Percentiles rank a stretch among this genome's conserved stretches.
These are phyloP conservation scores for Hiodon alosoides DNA, from an alignment of 2,113 vertebrate species.

Conservation along the genomic window DNA sequence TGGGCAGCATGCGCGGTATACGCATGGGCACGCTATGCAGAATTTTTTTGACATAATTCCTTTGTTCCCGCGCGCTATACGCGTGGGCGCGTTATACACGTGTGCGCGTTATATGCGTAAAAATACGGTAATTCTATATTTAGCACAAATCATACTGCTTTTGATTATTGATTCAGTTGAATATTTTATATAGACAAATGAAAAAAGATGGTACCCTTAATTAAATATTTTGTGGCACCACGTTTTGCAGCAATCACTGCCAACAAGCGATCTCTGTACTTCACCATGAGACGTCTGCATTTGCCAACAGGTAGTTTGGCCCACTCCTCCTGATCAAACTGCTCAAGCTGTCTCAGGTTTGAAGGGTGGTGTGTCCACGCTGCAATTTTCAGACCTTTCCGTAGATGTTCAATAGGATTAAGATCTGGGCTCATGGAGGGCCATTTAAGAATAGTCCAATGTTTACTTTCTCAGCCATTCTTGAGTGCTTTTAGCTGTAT, in stretches of 20 bases:
- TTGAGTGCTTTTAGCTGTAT: neutral
- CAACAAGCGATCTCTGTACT: conserved; percentile 1
- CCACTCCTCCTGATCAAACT: too few species aligned
- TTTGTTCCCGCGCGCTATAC: too few species aligned
- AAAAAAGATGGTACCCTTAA: neutral
- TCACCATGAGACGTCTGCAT: neutral
- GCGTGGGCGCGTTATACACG: too few species aligned
- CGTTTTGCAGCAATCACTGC: neutral
- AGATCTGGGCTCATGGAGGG: neutral
- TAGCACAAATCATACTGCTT: too few species aligned
- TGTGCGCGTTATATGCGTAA: too few species aligned
- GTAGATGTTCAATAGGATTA: neutral
- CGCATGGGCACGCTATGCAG: too few species aligned
- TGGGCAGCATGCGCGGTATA: too few species aligned
- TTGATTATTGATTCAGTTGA: too few species aligned
- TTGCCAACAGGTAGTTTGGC: neutral
- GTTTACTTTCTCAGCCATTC: neutral
- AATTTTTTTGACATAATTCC: too few species aligned
- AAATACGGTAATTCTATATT: too few species aligned
- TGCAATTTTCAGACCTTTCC: neutral
- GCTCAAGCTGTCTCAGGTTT: neutral
- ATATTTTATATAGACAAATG: too few species aligned
- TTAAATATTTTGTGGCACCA: neutral
- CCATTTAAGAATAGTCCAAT: conserved; percentile 6
- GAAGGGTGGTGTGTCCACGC: neutral